Base-by-base conservation (phyloP, 2,113 vertebrate genomes). In the Marmota monax region DNA sequence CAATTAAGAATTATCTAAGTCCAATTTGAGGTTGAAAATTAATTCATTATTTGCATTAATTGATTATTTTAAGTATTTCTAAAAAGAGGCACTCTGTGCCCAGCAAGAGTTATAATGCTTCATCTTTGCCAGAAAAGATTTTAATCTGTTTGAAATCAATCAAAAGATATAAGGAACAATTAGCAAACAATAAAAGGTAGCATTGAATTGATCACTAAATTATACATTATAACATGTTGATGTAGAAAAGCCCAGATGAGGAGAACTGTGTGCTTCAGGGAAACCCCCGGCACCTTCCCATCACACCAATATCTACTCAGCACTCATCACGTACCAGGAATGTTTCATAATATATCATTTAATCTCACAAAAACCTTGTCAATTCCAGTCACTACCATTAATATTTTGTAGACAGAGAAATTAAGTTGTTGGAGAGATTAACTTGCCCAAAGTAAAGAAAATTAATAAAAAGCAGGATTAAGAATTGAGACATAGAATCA, bases 371-470 rank as follows among this genome's bases (percentile, higher is more conserved):
- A 3, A 82, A 42, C 4, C 5, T 56, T 89, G 16, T 51, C 34
- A 63, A 58, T 69, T 93, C 17, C 17, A 58, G 17, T 72, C 23
- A 67, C 69, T 69, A 70, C 39, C 10, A 85, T 67, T 1, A 78
- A 67, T 92, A 87, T 85, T 84, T 76, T 90, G 84, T 48, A 95
- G 65, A 94, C 32, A 92, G 65, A 37, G 16, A 72, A 90, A 90
- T 39, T 45, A 82, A 88, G 7, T 4, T 51, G 61, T 73, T 82
- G n/a, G 23, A 83, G 22, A 63, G 27, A 85, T 32, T 90, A 88
- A 83, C 5, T 73, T 95, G 65, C 9, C 56, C 20, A 23, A 88
- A 65, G 1, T 72, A 88, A 63, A 80, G 83, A 69, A 39, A 82
- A 3, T 18, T 61, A 76, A 34, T 69, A 39, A 94, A 83, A 94